These are phyloP conservation scores for Eupithecia inturbata DNA, from an alignment of 2,888 invertebrate species.

Conservation along the genomic window DNA sequence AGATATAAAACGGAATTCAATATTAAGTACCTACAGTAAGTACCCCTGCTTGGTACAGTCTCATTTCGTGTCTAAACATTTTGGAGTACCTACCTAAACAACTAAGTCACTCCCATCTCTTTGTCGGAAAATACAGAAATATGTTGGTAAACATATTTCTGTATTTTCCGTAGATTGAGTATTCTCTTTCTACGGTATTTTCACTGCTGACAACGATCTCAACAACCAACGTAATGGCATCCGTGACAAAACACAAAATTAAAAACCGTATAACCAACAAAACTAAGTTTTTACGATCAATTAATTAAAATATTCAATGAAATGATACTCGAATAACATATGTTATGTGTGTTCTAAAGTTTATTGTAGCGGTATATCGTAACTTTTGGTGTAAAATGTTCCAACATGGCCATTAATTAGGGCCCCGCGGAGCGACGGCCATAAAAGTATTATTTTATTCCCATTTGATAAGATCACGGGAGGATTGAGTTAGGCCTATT, in stretches of 20 bases:
- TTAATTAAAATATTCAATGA: conserved; percentile 70
- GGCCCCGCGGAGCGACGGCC: conserved; percentile 60
- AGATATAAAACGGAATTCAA: no score
- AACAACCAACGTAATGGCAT: neutral
- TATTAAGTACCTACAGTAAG: no score
- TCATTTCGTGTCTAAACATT: no score
- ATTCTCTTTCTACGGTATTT: no score
- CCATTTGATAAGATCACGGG: conserved; percentile 61
- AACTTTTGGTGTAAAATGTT: conserved; percentile 70
- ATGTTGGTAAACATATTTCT: no score
- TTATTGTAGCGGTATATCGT: conserved; percentile 64
- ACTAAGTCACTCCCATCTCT: no score
- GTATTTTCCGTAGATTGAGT: no score
- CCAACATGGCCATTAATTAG: conserved; percentile 75
- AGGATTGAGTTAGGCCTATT: conserved; percentile 40
- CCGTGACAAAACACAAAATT: conserved; percentile 26
- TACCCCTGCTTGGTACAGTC: no score
- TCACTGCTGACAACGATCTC: conserved; percentile 19
- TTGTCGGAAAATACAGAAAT: no score
- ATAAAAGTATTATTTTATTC: conserved; percentile 71
- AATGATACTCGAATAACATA: conserved; percentile 70
- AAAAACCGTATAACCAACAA: conserved; percentile 47
- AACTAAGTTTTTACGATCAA: conserved; percentile 56
- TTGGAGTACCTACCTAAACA: no score
- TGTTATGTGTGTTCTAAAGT: conserved; percentile 65